Percentiles rank a stretch among this genome's conserved stretches.
phyloP scores from a whole-genome alignment of 2,797 vertebrate species.

The Lepus oiostolus region DNA sequence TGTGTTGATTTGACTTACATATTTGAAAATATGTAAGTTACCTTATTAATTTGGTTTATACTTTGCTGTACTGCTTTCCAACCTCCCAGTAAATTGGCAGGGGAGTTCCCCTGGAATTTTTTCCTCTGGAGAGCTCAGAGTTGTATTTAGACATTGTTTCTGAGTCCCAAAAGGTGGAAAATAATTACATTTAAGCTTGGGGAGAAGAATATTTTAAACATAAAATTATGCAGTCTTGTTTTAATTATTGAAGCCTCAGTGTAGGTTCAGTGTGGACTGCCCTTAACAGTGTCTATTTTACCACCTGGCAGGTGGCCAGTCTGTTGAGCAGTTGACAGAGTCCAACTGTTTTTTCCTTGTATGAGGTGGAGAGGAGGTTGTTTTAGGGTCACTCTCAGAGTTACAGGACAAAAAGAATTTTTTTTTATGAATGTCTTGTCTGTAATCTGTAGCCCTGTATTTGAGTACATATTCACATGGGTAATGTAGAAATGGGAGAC shows the following conservation, averaged over 20 bases:
- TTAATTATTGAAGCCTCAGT: conserved; percentile 67
- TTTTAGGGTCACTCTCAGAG: neutral
- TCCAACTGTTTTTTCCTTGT: neutral
- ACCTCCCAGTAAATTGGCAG: neutral
- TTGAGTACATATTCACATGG: neutral
- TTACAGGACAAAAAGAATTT: conserved; percentile 35
- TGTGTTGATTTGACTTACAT: neutral
- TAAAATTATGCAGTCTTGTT: conserved; percentile 33
- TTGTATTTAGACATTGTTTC: conserved; percentile 43
- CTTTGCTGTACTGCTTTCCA: conserved; percentile 6
- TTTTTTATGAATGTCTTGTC: neutral
- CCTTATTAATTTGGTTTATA: conserved; percentile 33
- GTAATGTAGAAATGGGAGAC: neutral
- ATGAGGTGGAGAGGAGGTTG: neutral
- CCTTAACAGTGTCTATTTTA: conserved; percentile 60
- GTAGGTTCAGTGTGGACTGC: neutral
- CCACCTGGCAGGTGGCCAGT: neutral
- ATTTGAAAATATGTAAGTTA: neutral
- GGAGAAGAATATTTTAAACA: conserved; percentile 48
- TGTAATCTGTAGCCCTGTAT: neutral
- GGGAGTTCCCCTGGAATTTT: conserved; percentile 57
- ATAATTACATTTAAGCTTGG: neutral
- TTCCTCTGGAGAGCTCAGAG: neutral
- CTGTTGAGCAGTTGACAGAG: neutral
- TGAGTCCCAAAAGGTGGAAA: neutral